These are phyloP conservation scores for Standfussiana lucernea DNA, from an alignment of 2,888 invertebrate species.

Conservation along the genomic window DNA sequence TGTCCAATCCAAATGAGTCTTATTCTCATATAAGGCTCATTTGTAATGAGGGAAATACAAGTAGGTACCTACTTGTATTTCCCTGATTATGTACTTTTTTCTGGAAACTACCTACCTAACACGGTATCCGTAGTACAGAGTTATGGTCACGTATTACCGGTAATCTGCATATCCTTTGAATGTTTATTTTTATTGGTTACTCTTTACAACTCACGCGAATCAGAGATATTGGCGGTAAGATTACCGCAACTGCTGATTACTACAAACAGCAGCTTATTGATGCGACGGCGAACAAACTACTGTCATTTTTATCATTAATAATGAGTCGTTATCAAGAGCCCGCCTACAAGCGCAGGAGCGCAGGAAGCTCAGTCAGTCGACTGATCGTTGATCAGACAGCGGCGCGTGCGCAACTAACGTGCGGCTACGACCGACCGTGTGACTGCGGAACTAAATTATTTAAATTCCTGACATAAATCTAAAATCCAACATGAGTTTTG, in stretches of 20 bases:
- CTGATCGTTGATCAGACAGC: constrained; percentile 69
- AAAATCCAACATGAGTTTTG: constrained; percentile 64
- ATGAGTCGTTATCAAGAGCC: constrained; percentile 84
- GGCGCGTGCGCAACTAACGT: constrained; percentile 71
- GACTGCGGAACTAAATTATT: constrained; percentile 65
- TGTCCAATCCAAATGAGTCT: background rate
- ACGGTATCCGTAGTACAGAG: background rate
- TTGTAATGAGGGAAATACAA: too few relatives aligned
- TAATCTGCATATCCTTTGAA: constrained; percentile 23
- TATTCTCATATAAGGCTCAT: too few relatives aligned
- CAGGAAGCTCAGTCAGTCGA: constrained; percentile 85
- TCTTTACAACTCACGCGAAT: constrained; percentile 39
- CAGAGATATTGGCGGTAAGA: constrained; percentile 39
- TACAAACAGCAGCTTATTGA: constrained; percentile 61
- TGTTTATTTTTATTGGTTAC: constrained; percentile 39
- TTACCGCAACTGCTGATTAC: constrained; percentile 43
- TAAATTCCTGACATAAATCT: constrained; percentile 60
- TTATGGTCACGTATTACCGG: constrained; percentile 17
- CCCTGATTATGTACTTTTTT: background rate
- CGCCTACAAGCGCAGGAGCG: constrained; percentile 80
- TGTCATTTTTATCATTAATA: constrained; percentile 85
- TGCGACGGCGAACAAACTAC: constrained; percentile 75
- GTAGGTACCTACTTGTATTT: background rate
- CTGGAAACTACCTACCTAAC: background rate
- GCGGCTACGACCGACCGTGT: constrained; percentile 50